Conservation (phyloP, 1,140 invertebrate genomes). For the Phymastichus coffea region DNA sequence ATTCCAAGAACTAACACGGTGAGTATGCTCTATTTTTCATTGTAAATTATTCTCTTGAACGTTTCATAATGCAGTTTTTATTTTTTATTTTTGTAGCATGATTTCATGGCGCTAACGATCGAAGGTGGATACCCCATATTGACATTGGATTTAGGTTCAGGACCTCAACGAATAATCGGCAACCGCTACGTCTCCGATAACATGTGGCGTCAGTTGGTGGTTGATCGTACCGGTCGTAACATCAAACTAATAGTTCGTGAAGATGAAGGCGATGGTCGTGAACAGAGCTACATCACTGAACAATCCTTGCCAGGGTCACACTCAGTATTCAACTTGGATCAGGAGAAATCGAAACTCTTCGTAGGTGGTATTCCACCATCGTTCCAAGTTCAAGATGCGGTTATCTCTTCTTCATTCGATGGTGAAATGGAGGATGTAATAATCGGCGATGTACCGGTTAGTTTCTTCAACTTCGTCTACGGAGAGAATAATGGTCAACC, state of each 20-base stretch:
- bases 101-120: conserved; percentile 92
- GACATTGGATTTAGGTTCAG: conserved; percentile 86
- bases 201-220: conserved; percentile 86
- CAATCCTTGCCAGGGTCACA: conserved; percentile 67
- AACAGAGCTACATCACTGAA: conserved; percentile 59
- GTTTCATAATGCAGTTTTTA: not conserved
- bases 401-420: conserved; percentile 75
- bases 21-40: conserved; percentile 36
- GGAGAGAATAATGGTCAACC: conserved; percentile 75
- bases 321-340: conserved; percentile 85
- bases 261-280: conserved; percentile 65
- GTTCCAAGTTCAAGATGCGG: conserved; percentile 67
- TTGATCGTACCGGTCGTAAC: conserved; percentile 84
- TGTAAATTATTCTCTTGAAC: conserved; percentile 7
- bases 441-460: conserved; percentile 85
- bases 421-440: conserved; percentile 89
- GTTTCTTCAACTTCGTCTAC: conserved; percentile 92
- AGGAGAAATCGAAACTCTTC: conserved; percentile 82
- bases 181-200: conserved; percentile 80
- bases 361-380: conserved; percentile 82
- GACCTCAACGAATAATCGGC: conserved; percentile 71
- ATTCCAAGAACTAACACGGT: conserved; percentile 66
- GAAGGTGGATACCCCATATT: conserved; percentile 84
- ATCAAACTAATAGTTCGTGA: conserved; percentile 80
- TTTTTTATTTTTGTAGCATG: conserved; percentile 63